Evolutionary conservation across 1,140 invertebrate genomes (phyloP).

Genomic region (Drosophila tropicalis): DNA sequence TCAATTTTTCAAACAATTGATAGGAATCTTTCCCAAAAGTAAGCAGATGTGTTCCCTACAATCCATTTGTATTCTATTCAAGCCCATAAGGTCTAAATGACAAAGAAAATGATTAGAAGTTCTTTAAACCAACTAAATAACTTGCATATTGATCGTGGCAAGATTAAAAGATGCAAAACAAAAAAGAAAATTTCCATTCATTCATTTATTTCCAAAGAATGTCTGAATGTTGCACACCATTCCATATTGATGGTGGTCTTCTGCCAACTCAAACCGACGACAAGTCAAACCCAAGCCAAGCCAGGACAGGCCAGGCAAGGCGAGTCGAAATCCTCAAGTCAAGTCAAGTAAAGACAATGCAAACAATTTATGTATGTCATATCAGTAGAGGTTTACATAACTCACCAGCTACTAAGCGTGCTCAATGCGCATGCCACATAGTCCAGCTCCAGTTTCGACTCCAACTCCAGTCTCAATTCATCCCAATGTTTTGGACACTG

Average conservation of each 20-base stretch:
- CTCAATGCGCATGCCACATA: conserved; percentile 71
- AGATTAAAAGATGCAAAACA: not conserved
- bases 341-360: conserved; percentile 54
- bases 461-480: not conserved
- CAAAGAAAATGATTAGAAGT: too few species aligned
- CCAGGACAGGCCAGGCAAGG: not conserved
- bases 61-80: too few species aligned
- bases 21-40: too few species aligned
- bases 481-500: conserved; percentile 24
- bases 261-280: not conserved
- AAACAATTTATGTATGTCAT: conserved; percentile 79
- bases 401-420: conserved; percentile 72
- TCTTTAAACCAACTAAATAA: not conserved
- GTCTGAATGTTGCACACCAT: not conserved
- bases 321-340: conserved; percentile 17
- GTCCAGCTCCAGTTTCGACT: conserved; percentile 37
- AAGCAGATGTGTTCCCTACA: too few species aligned
- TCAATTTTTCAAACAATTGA: too few species aligned
- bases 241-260: conserved; percentile 23
- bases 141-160: conserved; percentile 2
- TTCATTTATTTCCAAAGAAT: conserved; percentile 9
- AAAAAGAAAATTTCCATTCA: not conserved
- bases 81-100: too few species aligned
- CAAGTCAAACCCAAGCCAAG: conserved; percentile 8
- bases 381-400: conserved; percentile 74